phyloP scores from a whole-genome alignment of 1,140 invertebrate species.

The Brachystomella parvula region DNA sequence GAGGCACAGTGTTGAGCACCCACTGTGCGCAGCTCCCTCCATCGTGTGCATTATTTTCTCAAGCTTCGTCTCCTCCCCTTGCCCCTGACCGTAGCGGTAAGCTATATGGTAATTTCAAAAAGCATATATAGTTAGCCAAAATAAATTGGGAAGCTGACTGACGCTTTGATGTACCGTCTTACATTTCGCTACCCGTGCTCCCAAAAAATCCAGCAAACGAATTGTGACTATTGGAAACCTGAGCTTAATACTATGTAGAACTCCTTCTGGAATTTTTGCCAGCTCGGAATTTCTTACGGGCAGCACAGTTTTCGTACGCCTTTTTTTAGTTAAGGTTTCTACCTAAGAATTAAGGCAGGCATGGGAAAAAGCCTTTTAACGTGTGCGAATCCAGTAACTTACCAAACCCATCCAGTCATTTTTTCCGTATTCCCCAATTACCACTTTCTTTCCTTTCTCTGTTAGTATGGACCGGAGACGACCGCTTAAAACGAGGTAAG shows the following conservation, averaged over 20 bases:
- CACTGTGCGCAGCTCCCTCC: background rate
- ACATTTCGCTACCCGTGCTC: slow-evolving; percentile 8
- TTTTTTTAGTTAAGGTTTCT: slow-evolving; percentile 17
- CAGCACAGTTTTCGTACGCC: slow-evolving; percentile 18
- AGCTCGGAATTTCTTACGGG: slow-evolving; percentile 22
- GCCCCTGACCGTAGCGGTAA: background rate
- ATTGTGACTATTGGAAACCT: background rate
- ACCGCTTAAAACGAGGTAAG: slow-evolving; percentile 17
- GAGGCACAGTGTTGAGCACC: background rate
- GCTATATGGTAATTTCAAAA: background rate
- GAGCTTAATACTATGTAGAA: slow-evolving; percentile 2
- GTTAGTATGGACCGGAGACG: slow-evolving; percentile 1
- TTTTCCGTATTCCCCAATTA: slow-evolving; percentile 16
- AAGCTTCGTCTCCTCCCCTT: too few relatives aligned
- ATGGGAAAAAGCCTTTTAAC: background rate
- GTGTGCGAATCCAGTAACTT: background rate
- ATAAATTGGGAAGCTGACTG: background rate
- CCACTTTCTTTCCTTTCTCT: background rate
- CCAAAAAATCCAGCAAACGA: slow-evolving; percentile 19
- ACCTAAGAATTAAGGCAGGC: background rate
- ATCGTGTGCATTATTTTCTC: too few relatives aligned
- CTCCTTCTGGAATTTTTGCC: slow-evolving; percentile 18
- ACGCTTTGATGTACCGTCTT: slow-evolving; percentile 2
- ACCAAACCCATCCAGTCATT: slow-evolving; percentile 23
- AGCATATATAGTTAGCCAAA: background rate